Evolutionary conservation across 2,888 invertebrate species (phyloP), one percentile per base, ranked within the genome.

Genomic region (Cosmia trapezina): DNA sequence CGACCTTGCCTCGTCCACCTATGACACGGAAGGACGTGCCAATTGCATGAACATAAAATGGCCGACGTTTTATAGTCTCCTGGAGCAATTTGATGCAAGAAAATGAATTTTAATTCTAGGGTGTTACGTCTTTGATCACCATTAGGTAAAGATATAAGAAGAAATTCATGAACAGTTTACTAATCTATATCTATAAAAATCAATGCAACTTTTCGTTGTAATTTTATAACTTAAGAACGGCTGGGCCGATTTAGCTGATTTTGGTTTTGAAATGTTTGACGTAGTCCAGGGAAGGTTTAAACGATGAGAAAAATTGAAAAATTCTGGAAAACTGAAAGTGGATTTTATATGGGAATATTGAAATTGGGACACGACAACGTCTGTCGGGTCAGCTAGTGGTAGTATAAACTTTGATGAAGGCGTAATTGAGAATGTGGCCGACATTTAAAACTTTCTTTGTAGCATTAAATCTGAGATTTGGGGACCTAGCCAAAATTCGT

Each of bases 11-110:
- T 73, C 70, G 59, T 79, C 78, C 83, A 83, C 78, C 81, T 83
- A 79, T 87, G 87, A 87, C 85, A 82, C 78, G 78, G 79, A 83
- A 86, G 83, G 81, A 81, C 81, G 77, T 83, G 73, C 49, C 62
- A 80, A 76, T 83, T 80, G 76, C 78, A 86, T 72, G 67, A 78
- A 67, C 59, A 62, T 74, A 76, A 80, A 84, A 86, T 83, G 76
- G 73, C 76, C 67, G 76, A 57, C 70, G 59, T 73, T 76, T 69
- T 77, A 64, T 60, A 70, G 59, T 61, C 61, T 51, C 41, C 47
- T 66, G 33, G 37, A 72, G 69, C 73, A 73, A 63, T 63, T 75
- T 61, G 5, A 71, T 76, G 70, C 61, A 70, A 79, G 53, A 60
- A 66, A 78, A 65, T 49, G 53, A 45, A 61, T 71, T 73, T 73